A percentile compares a stretch with the other conserved stretches of the same genome.
phyloP scores from a whole-genome alignment of 2,888 invertebrate genomes.

The Neelides folsomi region DNA sequence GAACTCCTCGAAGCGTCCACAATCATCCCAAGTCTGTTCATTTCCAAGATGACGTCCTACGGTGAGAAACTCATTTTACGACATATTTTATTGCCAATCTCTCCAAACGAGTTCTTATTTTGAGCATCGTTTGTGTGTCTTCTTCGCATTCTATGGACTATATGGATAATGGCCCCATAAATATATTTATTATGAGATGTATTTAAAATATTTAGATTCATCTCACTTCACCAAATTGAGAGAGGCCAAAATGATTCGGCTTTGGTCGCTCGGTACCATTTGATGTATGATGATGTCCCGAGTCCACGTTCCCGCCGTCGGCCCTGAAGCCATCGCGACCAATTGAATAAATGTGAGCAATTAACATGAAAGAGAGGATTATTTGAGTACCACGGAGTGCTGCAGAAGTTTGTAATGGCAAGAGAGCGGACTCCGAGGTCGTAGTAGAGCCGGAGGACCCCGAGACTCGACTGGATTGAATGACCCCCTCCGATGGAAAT shows the following conservation, averaged over 20 bases:
- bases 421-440: slow-evolving; percentile 76
- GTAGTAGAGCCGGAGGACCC: slow-evolving; percentile 74
- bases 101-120: neutral
- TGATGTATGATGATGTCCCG: no score
- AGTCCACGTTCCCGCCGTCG: slow-evolving; percentile 24
- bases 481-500: slow-evolving; percentile 84
- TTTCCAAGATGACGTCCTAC: slow-evolving; percentile 39
- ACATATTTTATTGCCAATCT: no score
- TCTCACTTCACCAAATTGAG: slow-evolving; percentile 22
- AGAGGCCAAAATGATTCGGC: slow-evolving; percentile 21
- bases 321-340: slow-evolving; percentile 7
- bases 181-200: no score
- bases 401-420: slow-evolving; percentile 82
- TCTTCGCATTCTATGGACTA: no score
- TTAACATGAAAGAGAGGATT: neutral
- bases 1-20: slow-evolving; percentile 53
- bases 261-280: slow-evolving; percentile 6
- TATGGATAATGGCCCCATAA: no score
- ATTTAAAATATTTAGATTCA: no score
- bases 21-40: slow-evolving; percentile 57
- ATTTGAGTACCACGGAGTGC: slow-evolving; percentile 60
- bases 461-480: slow-evolving; percentile 75
- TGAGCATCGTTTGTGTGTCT: neutral
- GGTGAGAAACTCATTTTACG: neutral
- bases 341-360: slow-evolving; percentile 1